Base-by-base conservation (phyloP, 2,888 invertebrate species). In the Halocaridina rubra region DNA sequence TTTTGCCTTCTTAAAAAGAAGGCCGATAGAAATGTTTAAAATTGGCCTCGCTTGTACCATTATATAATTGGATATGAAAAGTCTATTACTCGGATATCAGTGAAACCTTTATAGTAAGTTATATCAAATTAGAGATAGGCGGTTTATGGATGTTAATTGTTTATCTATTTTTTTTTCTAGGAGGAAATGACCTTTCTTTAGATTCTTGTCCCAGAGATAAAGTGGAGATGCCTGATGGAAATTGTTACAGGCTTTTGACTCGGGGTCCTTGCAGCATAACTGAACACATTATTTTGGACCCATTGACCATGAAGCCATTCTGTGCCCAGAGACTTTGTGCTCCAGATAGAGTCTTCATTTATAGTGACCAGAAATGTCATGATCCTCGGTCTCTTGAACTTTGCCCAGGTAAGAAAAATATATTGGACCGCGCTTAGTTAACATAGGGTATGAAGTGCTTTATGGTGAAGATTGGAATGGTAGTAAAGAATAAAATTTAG, bases 331-430 rank as follows among this genome's bases (percentile, higher is more conserved):
- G 88, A 16, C 79, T 88, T 29, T 88, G 88, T 39, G 64, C 80
- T 7, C 88, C 86, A 5, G 88, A 88, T 59, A 46, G 88, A 27
- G 78, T 88, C 53, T 88, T 88, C 27, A 80, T 88, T 30, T 88
- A 86, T 69, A 84, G 88, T 27, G 85, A 85, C 22, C 88, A 88
- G 61, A 29, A 67, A 29, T 88, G 88, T 30, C 88, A 88, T 30
- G 88, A 88, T 69, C 88, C 88, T 5, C 46, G 72, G 10, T 46
- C 53, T 27, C 22, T 67, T 1, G 19, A 22, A 1, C 59, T 88
- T 2, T 87, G 87, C 32, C 77, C 85, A 19, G 57, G 87, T 87
- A 27, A 76, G 85, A n/a, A n/a, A n/a, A n/a, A n/a, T n/a, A n/a
- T n/a, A n/a, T n/a, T n/a, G n/a, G n/a, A n/a, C n/a, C n/a, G n/a